Conservation (phyloP, 2,113 vertebrate species). For the Gambusia affinis region DNA sequence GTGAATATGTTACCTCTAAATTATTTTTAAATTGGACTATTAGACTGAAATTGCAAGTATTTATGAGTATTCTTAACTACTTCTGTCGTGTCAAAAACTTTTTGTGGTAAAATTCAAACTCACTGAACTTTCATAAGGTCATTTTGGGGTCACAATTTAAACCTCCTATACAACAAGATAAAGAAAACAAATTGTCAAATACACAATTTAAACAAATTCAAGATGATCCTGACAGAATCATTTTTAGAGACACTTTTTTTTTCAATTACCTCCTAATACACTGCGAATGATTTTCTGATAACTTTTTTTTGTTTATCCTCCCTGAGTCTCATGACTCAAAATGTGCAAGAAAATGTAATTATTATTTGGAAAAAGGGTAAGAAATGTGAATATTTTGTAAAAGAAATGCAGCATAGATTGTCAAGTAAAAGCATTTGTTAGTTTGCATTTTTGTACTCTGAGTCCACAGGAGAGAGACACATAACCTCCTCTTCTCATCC, state of each 20-base stretch:
- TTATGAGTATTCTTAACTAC: not conserved
- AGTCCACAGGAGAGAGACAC: slow-evolving; percentile 31
- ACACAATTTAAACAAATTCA: not conserved
- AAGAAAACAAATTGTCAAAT: not conserved
- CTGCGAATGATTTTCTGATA: slow-evolving; percentile 22
- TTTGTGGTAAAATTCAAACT: not conserved
- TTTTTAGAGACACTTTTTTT: not conserved
- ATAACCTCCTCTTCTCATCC: slow-evolving; percentile 32
- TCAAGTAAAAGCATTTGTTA: not conserved
- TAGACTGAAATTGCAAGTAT: not conserved
- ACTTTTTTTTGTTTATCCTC: slow-evolving; percentile 24
- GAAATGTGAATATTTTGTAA: not conserved
- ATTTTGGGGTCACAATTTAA: slow-evolving; percentile 30
- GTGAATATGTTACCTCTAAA: slow-evolving; percentile 6
- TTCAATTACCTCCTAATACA: slow-evolving; percentile 20
- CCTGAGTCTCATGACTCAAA: slow-evolving; percentile 44
- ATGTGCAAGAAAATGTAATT: slow-evolving; percentile 14
- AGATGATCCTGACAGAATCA: not conserved
- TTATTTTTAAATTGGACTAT: not conserved
- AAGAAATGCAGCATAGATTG: not conserved
- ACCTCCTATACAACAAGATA: slow-evolving; percentile 23
- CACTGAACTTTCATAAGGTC: slow-evolving; percentile 32
- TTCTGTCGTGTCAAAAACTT: not conserved
- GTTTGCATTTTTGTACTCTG: not conserved
- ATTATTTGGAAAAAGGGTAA: slow-evolving; percentile 2